Percentiles rank a stretch among this genome's conserved stretches.
These are phyloP conservation scores for Saturnia japonica DNA, from an alignment of 2,888 invertebrate species.

Conservation along the genomic window DNA sequence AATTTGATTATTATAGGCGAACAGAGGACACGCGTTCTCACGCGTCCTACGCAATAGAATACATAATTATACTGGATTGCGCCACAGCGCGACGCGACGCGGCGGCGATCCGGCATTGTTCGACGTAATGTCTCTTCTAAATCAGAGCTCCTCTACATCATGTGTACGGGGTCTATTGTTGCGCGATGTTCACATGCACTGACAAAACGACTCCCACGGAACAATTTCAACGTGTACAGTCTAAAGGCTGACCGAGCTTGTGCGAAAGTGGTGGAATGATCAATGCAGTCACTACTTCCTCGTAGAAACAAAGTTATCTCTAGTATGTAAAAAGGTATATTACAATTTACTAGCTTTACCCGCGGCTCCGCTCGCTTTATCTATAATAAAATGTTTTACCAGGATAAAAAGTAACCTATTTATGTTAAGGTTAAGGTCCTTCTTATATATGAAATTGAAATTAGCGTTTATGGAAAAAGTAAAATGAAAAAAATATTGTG, in stretches of 20 bases:
- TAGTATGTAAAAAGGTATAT: neutral
- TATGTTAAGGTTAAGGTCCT: no score
- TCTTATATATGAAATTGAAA: no score
- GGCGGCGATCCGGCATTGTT: constrained; percentile 66
- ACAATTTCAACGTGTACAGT: constrained; percentile 30
- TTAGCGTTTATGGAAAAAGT: no score
- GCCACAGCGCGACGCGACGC: no score
- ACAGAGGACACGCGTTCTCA: constrained; percentile 56
- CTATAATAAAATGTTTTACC: no score
- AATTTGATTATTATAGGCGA: constrained; percentile 20
- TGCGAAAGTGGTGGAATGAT: constrained; percentile 12
- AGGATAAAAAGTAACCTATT: no score
- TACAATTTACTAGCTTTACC: no score
- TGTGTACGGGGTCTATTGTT: constrained; percentile 69
- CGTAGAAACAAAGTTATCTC: neutral
- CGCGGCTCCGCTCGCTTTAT: no score
- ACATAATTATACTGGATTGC: constrained; percentile 71
- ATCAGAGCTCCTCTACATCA: constrained; percentile 67
- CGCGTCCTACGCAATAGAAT: constrained; percentile 67
- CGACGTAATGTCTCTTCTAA: constrained; percentile 73
- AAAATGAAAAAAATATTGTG: no score
- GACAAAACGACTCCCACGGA: constrained; percentile 74
- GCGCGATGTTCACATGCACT: constrained; percentile 71
- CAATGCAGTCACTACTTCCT: neutral
- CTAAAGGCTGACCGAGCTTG: constrained; percentile 22